Evolutionary conservation across 2,113 vertebrate genomes (phyloP).

Genomic region (Anolis sagrei): DNA sequence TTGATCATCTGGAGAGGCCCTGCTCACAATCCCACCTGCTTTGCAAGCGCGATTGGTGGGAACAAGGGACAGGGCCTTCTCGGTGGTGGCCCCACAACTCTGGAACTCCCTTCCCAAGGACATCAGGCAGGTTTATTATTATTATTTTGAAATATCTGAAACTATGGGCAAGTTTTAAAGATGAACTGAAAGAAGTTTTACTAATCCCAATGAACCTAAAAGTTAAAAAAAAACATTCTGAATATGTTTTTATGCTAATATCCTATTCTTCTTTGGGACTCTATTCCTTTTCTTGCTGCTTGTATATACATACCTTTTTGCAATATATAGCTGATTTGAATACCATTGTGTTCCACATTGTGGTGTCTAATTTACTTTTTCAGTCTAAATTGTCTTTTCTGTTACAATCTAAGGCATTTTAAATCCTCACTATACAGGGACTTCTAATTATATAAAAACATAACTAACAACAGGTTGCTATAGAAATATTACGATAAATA

Average conservation of each 20-base stretch:
- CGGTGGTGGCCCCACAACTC: no score
- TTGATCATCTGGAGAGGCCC: no score
- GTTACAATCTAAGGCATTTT: slow-evolving; percentile 22
- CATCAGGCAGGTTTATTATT: no score
- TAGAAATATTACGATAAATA: slow-evolving; percentile 30
- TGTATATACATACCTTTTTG: not conserved
- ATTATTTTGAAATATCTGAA: no score
- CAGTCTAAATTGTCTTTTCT: slow-evolving; percentile 47
- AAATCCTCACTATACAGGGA: slow-evolving; percentile 33
- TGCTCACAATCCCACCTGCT: no score
- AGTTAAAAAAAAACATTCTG: not conserved
- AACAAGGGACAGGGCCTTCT: no score
- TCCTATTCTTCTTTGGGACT: not conserved
- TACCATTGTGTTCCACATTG: not conserved
- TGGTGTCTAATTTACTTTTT: rapidly evolving
- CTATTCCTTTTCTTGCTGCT: not conserved
- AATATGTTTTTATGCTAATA: not conserved
- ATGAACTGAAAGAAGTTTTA: not conserved
- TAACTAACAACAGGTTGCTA: slow-evolving; percentile 52
- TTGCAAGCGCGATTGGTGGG: no score
- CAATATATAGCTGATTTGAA: not conserved
- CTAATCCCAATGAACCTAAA: not conserved
- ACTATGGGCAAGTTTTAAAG: not conserved
- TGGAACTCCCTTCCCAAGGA: no score
- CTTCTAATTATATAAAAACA: not conserved